phyloP scores from a whole-genome alignment of 2,113 vertebrate genomes.

The Neodon shergylaensis region DNA sequence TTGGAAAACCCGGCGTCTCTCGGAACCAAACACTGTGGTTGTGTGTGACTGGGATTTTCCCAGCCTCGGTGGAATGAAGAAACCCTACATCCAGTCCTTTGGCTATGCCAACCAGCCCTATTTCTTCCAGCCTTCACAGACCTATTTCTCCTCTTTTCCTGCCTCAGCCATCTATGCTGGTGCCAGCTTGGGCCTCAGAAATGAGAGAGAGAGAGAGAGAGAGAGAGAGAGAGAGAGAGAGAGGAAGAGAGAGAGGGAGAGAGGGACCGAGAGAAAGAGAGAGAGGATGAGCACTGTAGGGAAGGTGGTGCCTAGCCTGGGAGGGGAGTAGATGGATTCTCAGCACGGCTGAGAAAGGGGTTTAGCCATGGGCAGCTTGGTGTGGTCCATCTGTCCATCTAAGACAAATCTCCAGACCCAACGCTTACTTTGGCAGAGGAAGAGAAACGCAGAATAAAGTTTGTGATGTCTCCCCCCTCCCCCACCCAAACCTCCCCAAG shows the following conservation, averaged over 20 bases:
- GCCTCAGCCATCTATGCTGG: neutral
- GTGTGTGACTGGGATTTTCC: conserved; percentile 59
- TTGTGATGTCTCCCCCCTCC: neutral
- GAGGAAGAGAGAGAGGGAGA: neutral
- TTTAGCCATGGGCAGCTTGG: conserved; percentile 78
- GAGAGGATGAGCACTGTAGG: neutral
- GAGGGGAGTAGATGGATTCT: conserved; percentile 67
- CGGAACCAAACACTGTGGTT: neutral
- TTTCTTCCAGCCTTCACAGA: conserved; percentile 2
- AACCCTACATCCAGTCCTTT: neutral
- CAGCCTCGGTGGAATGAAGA: conserved; percentile 46
- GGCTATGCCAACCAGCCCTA: neutral
- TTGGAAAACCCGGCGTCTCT: conserved; percentile 47
- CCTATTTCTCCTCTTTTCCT: neutral
- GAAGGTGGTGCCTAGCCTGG: neutral
- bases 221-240: too few relatives aligned
- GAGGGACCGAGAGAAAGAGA: neutral
- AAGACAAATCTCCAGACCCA: conserved; percentile 82
- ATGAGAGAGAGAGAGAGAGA: neutral
- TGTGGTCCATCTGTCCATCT: conserved; percentile 83
- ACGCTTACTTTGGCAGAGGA: conserved; percentile 76
- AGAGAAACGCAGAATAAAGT: conserved; percentile 71
- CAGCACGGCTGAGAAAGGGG: conserved; percentile 75
- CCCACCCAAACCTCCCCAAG: conserved; percentile 8
- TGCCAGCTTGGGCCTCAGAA: neutral